Evolutionary conservation across 1,140 invertebrate genomes (phyloP), one percentile per base, ranked within the genome.

Genomic region (Paraescarpia echinospica): DNA sequence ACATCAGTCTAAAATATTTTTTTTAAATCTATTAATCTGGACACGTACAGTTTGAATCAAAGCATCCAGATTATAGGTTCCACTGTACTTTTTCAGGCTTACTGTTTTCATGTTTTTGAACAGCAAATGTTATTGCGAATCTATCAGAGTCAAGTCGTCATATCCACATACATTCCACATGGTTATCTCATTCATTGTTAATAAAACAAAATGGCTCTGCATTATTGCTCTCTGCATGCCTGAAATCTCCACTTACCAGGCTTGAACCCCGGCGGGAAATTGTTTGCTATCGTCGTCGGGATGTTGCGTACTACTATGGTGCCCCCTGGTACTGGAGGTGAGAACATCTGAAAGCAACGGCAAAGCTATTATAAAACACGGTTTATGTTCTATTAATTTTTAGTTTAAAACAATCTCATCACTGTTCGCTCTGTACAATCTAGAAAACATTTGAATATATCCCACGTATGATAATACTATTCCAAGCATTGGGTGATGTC

Each of bases 221-320:
- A 2, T 77, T 77, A 77, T 18, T 22, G 59, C 59, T 77, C 59
- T 18, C 59, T 27, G 59, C 59, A 77, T 12, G 12, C 59, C 59
- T 22, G 59, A 90, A 90, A 90, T 35, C 34, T 34, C 18, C 89
- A 90, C 89, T 34, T 90, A 90, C 89, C 89, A 34, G 33, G 89
- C n/a, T 90, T 90, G n/a, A 12, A 90, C 18, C 89, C 89, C 14
- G 89, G 89, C 89, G 89, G 89, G 89, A 22, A 90, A 35, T 90
- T 90, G 89, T 34, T 35, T 34, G 33, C 22, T 35, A 90, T 90
- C 89, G 34, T 35, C 33, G 33, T 90, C n/a, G 89, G 89, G 18
- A 34, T 31, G 27, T 90, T 90, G 89, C 89, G 89, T n/a, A 90
- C 35, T 35, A 35, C 34, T 34, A 34, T n/a, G 18, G 34, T 31